These are phyloP conservation scores for Nycticorax nycticorax DNA, from an alignment of 2,113 vertebrate genomes.

Conservation along the genomic window DNA sequence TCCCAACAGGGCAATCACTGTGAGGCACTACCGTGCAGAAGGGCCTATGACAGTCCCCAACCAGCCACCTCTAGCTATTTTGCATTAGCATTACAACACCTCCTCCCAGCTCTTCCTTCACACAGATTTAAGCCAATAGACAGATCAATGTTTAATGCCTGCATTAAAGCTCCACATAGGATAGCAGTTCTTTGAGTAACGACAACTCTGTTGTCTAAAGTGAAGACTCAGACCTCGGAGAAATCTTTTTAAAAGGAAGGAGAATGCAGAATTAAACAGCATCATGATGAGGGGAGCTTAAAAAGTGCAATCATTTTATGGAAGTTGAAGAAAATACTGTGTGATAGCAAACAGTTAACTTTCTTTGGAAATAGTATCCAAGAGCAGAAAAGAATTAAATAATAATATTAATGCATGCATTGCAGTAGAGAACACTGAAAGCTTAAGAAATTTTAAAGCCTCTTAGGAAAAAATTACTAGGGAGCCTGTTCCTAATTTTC, in stretches of 20 bases:
- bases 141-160: neutral
- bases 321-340: neutral
- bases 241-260: neutral
- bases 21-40: neutral
- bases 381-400: neutral
- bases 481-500: neutral
- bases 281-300: accelerated
- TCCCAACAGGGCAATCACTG: neutral
- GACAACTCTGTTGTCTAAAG: neutral
- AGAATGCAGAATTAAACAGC: neutral
- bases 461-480: neutral
- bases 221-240: neutral
- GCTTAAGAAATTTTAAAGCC: neutral
- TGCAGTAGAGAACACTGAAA: neutral
- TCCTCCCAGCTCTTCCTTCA: neutral
- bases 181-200: neutral
- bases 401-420: neutral
- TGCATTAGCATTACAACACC: neutral
- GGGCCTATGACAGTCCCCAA: neutral
- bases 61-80: neutral
- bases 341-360: neutral
- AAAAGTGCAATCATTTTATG: neutral
- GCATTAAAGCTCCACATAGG: neutral
- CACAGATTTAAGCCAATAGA: neutral
- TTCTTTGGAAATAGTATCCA: neutral